Evolutionary conservation across 2,113 vertebrate species (phyloP).

Genomic region (Phodopus roborovskii): DNA sequence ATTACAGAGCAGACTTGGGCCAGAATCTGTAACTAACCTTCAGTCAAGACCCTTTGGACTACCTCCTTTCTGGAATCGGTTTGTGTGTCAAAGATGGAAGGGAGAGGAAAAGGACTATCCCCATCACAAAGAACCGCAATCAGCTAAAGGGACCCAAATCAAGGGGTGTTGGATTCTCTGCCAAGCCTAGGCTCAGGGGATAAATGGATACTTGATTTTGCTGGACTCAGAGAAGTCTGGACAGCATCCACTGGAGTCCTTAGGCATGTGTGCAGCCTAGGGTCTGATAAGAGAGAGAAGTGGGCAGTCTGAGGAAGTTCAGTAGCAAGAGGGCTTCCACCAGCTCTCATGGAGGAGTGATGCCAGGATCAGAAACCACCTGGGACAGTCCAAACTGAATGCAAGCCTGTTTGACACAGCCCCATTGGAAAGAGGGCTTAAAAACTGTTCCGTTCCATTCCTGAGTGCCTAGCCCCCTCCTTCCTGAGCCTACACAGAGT

Average conservation of each 20-base stretch:
- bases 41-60: not conserved
- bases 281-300: not conserved
- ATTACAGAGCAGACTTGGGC: not conserved
- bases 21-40: not conserved
- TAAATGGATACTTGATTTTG: not conserved
- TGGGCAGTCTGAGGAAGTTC: not conserved
- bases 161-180: not conserved
- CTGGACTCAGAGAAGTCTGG: not conserved
- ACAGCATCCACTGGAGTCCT: not conserved
- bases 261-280: not conserved
- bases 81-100: not conserved
- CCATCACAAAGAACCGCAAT: not conserved
- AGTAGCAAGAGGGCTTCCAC: not conserved
- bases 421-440: not conserved
- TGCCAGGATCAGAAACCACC: not conserved
- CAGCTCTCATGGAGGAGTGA: not conserved
- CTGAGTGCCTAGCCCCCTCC: not conserved
- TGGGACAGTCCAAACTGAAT: not conserved
- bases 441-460: not conserved
- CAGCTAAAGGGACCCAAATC: not conserved
- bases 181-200: not conserved
- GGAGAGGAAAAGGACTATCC: not conserved
- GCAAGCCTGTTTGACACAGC: not conserved
- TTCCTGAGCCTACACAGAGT: not conserved
- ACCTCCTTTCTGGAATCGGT: not conserved